Evolutionary conservation across 37 sponge, comb jelly and placozoan genomes (phyloP).

Genomic region (Lycopodina hypogea): DNA sequence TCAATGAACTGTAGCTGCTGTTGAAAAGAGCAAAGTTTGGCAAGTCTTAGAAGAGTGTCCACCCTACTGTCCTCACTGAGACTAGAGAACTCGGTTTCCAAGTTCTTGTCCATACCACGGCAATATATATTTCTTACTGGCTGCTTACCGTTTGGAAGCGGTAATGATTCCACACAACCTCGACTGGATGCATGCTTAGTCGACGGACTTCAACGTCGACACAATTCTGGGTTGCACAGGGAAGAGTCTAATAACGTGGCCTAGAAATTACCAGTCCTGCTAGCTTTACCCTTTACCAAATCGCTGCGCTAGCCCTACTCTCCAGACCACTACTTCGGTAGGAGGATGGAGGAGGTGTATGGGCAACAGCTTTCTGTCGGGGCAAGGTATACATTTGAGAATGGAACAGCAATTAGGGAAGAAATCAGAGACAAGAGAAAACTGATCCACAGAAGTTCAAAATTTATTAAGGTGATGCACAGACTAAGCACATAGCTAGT

Average conservation of each 20-base stretch:
- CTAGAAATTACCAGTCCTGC: too few relatives aligned
- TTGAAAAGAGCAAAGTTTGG: slow-evolving; percentile 35
- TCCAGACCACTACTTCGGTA: too few relatives aligned
- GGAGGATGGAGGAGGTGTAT: neutral
- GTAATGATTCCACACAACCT: too few relatives aligned
- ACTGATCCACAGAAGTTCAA: neutral
- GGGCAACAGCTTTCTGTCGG: neutral
- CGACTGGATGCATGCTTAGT: too few relatives aligned
- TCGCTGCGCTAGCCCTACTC: too few relatives aligned
- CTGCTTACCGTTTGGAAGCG: too few relatives aligned
- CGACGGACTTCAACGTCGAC: too few relatives aligned
- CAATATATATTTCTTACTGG: too few relatives aligned
- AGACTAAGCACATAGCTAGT: neutral
- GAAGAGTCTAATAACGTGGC: too few relatives aligned
- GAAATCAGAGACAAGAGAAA: neutral
- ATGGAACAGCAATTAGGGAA: neutral
- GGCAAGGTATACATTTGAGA: neutral
- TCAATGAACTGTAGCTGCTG: slow-evolving; percentile 42
- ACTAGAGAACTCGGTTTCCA: slow-evolving; percentile 7
- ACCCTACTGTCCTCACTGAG: slow-evolving; percentile 6
- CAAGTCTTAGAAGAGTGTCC: slow-evolving; percentile 12
- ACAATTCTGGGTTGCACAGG: too few relatives aligned
- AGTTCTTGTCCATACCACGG: neutral
- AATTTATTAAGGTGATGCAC: slow-evolving; percentile 18
- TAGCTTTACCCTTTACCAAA: too few relatives aligned